Evolutionary conservation across 1,140 invertebrate genomes (phyloP).

Genomic region (Lordiphosa clarofinis): DNA sequence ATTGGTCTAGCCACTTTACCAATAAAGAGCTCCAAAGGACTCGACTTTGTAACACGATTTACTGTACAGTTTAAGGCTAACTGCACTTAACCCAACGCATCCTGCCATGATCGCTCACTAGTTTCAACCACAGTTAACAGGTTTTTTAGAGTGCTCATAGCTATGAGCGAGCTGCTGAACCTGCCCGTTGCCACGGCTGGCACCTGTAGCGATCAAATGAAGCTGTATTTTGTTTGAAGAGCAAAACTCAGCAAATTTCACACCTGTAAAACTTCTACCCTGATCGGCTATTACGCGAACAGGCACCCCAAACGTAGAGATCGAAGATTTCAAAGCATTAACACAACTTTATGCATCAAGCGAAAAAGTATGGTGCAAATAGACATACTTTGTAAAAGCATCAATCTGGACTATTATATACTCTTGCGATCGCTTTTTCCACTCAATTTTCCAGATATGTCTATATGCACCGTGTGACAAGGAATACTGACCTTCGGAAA

Average conservation of each 20-base stretch:
- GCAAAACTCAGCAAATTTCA: slow-evolving; percentile 63
- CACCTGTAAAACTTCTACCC: slow-evolving; percentile 61
- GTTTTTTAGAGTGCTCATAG: slow-evolving; percentile 30
- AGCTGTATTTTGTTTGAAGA: slow-evolving; percentile 34
- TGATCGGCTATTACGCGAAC: slow-evolving; percentile 59
- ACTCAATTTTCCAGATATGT: slow-evolving; percentile 9
- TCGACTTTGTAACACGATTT: too few relatives aligned
- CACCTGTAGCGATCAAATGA: slow-evolving; percentile 56
- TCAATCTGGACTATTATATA: slow-evolving; percentile 8
- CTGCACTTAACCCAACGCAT: too few relatives aligned
- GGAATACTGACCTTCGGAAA: slow-evolving; percentile 7
- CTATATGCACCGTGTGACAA: slow-evolving; percentile 7
- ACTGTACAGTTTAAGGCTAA: too few relatives aligned
- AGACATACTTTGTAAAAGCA: slow-evolving; percentile 5
- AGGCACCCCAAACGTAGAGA: slow-evolving; percentile 54
- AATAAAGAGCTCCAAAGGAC: too few relatives aligned
- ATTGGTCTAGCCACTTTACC: too few relatives aligned
- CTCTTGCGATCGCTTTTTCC: slow-evolving; percentile 7
- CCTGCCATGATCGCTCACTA: too few relatives aligned
- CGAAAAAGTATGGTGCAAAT: neutral
- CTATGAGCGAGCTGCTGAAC: slow-evolving; percentile 61
- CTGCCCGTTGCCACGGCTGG: slow-evolving; percentile 41
- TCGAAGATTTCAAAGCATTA: slow-evolving; percentile 4
- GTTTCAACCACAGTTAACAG: too few relatives aligned
- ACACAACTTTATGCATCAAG: slow-evolving; percentile 2